These are phyloP conservation scores for Centropristis striata DNA, from an alignment of 2,113 vertebrate genomes.

Conservation along the genomic window DNA sequence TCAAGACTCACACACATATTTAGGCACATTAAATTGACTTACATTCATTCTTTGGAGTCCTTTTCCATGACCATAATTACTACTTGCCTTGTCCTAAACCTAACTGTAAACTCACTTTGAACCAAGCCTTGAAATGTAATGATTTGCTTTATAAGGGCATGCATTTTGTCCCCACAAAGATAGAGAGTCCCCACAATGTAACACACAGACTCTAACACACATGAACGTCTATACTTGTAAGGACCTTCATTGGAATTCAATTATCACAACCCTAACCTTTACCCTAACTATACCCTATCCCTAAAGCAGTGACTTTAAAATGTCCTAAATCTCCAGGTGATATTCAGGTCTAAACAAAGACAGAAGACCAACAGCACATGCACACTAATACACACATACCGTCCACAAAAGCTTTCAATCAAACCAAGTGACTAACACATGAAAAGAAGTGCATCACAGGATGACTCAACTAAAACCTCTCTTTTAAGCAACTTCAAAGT, in stretches of 20 bases:
- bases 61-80: too few relatives aligned
- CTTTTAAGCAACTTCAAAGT: neutral
- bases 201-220: too few relatives aligned
- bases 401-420: neutral
- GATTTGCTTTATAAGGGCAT: too few relatives aligned
- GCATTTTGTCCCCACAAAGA: too few relatives aligned
- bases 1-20: neutral
- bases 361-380: neutral
- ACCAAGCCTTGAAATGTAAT: too few relatives aligned
- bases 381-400: neutral
- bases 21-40: too few relatives aligned
- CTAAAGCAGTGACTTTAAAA: neutral
- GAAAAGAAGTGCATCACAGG: neutral
- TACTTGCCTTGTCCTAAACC: too few relatives aligned
- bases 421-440: neutral
- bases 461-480: neutral
- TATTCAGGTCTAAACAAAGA: neutral
- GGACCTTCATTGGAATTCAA: neutral
- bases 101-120: too few relatives aligned
- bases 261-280: neutral
- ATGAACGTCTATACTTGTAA: neutral
- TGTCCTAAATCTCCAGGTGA: neutral
- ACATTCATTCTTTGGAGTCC: too few relatives aligned
- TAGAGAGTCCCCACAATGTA: too few relatives aligned
- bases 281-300: neutral